Conservation (phyloP, 2,888 invertebrate species). For the Cactoblastis cactorum region DNA sequence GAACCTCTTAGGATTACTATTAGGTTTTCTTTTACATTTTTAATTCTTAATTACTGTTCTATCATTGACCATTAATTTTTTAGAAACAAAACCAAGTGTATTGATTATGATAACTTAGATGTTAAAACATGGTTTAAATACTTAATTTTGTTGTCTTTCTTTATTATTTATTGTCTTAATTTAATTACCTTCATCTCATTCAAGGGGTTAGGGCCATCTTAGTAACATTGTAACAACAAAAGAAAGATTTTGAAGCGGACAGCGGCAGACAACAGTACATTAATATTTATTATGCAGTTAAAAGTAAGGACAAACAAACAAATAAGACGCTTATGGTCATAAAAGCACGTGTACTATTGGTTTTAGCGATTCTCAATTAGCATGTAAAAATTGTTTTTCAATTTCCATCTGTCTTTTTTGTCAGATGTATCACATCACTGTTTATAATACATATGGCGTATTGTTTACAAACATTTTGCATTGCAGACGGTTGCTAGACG, state of each 20-base stretch:
- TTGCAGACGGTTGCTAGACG: slow-evolving; percentile 35
- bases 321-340: neutral
- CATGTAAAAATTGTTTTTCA: neutral
- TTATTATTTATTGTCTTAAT: too few relatives aligned
- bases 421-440: slow-evolving; percentile 21
- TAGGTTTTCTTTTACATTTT: neutral
- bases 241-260: too few relatives aligned
- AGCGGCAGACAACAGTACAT: neutral
- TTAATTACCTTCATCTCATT: too few relatives aligned
- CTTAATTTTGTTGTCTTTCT: too few relatives aligned
- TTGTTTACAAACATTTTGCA: slow-evolving; percentile 49
- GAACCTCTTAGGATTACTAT: neutral
- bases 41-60: neutral
- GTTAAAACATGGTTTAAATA: too few relatives aligned
- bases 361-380: neutral
- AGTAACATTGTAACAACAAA: too few relatives aligned
- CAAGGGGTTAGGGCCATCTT: too few relatives aligned
- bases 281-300: neutral
- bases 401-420: neutral
- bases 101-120: too few relatives aligned
- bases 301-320: neutral
- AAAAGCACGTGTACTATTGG: slow-evolving; percentile 10
- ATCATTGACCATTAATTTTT: too few relatives aligned
- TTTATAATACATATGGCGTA: slow-evolving; percentile 28
- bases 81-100: too few relatives aligned